Evolutionary conservation across 2,888 invertebrate genomes (phyloP), one percentile per base, ranked within the genome.

Genomic region (Aphelenchoides bicaudatus): DNA sequence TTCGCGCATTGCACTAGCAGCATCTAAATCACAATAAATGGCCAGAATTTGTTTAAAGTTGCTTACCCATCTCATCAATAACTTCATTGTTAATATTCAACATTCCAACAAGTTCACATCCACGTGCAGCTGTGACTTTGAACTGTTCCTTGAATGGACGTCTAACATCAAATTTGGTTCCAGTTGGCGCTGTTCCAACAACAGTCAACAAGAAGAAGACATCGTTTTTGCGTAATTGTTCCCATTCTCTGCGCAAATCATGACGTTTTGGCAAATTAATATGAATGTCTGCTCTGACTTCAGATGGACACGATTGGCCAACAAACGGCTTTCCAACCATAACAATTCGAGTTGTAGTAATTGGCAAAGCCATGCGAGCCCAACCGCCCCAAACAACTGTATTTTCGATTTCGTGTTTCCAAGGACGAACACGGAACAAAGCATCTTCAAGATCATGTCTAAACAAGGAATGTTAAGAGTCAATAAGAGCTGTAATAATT

Each of bases 51-150:
- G 25, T 10, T 6, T 21, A 43, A 25, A 8, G 25, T 27, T n/a
- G 25, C 39, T 29, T 49, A 78, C 82, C 82, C 60, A 63, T 75
- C 80, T 98, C 98, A 80, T 98, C 98, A 56, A 98, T 91, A 2
- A 98, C 90, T 63, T 90, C 84, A 0, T 96, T 98, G 59, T 90
- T 89, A 6, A 88, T 88, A 79, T 96, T 96, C 51, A 98, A 81
- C 90, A 99, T 90, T 1, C 98, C 96, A 80, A 98, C 96, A 29
- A 99, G 87, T 82, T 98, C 98, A 81, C 98, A 98, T 0, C 98
- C 98, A 19, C 98, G 85, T 0, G 99, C 92, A 76, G 87, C 89
- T 0, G 87, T 85, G 66, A 98, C 84, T 0, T 93, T 92, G 28
- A 72, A 52, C 34, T 71, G 71, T 28, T 65, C 69, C 51, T 68